phyloP scores from a whole-genome alignment of 2,113 vertebrate species.

The Eulacestoma nigropectus region DNA sequence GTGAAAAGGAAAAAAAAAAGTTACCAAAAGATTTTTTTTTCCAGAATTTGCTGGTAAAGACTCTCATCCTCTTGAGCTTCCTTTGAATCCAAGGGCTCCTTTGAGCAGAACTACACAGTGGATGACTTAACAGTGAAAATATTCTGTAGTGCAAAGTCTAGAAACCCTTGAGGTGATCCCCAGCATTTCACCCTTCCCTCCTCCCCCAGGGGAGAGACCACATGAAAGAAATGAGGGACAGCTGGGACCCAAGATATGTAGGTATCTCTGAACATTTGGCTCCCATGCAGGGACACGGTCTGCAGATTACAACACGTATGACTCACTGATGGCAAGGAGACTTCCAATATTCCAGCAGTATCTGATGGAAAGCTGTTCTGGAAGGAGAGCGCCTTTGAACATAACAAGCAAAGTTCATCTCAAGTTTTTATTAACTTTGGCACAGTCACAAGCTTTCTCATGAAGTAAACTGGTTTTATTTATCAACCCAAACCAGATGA shows the following conservation, averaged over 20 bases:
- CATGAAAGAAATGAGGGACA: conserved; percentile 17
- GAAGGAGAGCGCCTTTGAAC: conserved; percentile 5
- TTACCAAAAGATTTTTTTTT: background rate
- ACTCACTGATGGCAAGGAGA: background rate
- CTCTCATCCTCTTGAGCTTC: background rate
- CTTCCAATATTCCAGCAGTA: background rate
- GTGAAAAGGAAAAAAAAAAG: background rate
- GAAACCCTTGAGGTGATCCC: background rate
- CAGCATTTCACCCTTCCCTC: background rate
- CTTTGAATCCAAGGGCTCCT: background rate
- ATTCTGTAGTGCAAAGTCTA: background rate
- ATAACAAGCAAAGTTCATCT: conserved; percentile 28
- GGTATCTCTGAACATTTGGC: conserved; percentile 43
- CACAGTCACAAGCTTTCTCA: conserved; percentile 4
- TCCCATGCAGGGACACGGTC: background rate
- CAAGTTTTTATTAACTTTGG: conserved; percentile 48
- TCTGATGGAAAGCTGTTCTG: conserved; percentile 32
- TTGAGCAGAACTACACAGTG: background rate
- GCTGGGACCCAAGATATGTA: background rate
- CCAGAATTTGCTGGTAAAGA: background rate
- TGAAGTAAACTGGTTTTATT: conserved; percentile 15
- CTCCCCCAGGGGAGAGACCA: background rate
- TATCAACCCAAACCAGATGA: conserved; percentile 32
- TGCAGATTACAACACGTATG: background rate
- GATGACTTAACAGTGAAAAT: background rate